A percentile compares a stretch with the other conserved stretches of the same genome.
phyloP scores from a whole-genome alignment of 1,140 invertebrate genomes.

The Cardiocondyla obscurior region DNA sequence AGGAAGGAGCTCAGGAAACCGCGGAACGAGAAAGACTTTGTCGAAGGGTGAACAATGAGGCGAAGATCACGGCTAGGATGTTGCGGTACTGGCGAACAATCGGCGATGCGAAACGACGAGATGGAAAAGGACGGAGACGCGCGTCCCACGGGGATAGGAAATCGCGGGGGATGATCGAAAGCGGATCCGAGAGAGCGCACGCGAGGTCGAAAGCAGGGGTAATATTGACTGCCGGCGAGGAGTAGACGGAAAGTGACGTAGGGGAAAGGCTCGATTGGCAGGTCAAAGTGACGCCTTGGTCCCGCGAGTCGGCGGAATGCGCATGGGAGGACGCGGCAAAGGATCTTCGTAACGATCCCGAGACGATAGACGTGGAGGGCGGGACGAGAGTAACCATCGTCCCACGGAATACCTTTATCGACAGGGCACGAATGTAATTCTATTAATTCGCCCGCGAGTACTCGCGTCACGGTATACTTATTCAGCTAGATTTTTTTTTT shows the following conservation, averaged over 20 bases:
- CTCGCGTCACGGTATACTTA: background rate
- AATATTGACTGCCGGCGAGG: constrained; percentile 22
- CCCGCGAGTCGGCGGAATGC: constrained; percentile 4
- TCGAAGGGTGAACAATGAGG: background rate
- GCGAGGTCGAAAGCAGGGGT: constrained; percentile 34
- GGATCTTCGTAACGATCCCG: constrained; percentile 17
- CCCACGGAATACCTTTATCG: constrained; percentile 38
- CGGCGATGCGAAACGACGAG: constrained; percentile 56
- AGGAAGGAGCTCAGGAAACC: constrained; percentile 17
- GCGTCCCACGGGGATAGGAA: background rate
- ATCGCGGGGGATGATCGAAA: constrained; percentile 53
- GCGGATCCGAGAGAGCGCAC: constrained; percentile 51
- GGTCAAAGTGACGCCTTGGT: constrained; percentile 36
- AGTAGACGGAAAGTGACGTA: constrained; percentile 39
- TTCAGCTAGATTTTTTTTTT: no score
- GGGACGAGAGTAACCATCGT: constrained; percentile 13
- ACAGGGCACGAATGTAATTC: constrained; percentile 30
- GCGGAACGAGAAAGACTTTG: constrained; percentile 11
- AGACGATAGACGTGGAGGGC: constrained; percentile 38
- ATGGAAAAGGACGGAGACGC: background rate
- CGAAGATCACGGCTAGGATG: constrained; percentile 42
- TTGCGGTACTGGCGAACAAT: constrained; percentile 63
- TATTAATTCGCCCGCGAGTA: constrained; percentile 12
- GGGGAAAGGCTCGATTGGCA: constrained; percentile 53
- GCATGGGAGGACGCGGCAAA: background rate